Conservation (phyloP, 1,140 invertebrate genomes). For the Charaxes varanes region DNA sequence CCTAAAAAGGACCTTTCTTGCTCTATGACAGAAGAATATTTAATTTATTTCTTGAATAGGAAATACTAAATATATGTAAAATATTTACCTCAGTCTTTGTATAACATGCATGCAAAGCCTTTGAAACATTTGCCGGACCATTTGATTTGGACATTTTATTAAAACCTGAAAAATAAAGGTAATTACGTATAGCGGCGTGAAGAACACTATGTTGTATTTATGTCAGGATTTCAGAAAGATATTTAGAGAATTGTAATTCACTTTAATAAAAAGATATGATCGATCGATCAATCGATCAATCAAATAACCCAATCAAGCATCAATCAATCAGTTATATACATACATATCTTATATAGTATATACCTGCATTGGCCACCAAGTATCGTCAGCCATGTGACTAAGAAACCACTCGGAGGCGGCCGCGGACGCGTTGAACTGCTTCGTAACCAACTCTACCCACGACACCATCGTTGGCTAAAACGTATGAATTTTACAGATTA, state of each 20-base stretch:
- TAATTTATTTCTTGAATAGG: too few species aligned
- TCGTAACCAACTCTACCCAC: constrained; percentile 95
- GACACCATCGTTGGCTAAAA: constrained; percentile 93
- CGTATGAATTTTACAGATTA: constrained; percentile 8
- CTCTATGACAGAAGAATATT: too few species aligned
- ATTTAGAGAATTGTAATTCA: too few species aligned
- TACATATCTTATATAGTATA: too few species aligned
- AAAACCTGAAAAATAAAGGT: constrained; percentile 78
- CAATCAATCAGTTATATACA: too few species aligned
- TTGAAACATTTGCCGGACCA: constrained; percentile 95
- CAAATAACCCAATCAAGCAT: too few species aligned
- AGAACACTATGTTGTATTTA: too few species aligned
- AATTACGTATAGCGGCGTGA: too few species aligned
- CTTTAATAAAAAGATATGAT: too few species aligned
- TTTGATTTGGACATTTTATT: constrained; percentile 96
- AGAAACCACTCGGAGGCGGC: constrained; percentile 95
- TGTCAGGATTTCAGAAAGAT: too few species aligned
- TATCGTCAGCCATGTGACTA: constrained; percentile 92
- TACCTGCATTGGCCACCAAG: constrained; percentile 94
- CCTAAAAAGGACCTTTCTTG: too few species aligned
- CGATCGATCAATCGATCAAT: too few species aligned
- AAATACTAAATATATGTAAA: constrained; percentile 5
- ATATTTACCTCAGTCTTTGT: constrained; percentile 83
- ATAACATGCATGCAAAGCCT: constrained; percentile 95
- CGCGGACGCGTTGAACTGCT: constrained; percentile 94